These are phyloP conservation scores for Priocnemis perturbator DNA, from an alignment of 2,888 invertebrate species.

Conservation along the genomic window DNA sequence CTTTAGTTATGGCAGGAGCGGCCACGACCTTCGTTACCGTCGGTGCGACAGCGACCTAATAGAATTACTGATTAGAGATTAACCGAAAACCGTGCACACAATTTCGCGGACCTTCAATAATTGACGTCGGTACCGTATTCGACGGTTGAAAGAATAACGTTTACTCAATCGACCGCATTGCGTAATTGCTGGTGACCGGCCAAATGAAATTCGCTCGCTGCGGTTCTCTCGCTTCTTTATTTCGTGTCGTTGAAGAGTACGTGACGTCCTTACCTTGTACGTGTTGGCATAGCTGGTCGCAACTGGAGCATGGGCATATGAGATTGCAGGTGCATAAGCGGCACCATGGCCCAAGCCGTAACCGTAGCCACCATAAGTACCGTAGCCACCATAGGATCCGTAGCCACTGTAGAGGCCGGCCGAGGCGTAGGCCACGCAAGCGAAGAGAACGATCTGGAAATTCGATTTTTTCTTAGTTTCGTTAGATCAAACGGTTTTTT, in stretches of 20 bases:
- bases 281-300: conserved; percentile 68
- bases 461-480: too few relatives aligned
- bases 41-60: conserved; percentile 2
- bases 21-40: conserved; percentile 45
- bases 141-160: too few relatives aligned
- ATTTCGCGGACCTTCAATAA: too few relatives aligned
- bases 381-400: conserved; percentile 54
- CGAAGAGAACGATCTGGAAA: conserved; percentile 77
- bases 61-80: too few relatives aligned
- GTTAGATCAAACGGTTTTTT: too few relatives aligned
- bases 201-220: too few relatives aligned
- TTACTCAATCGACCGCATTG: too few relatives aligned
- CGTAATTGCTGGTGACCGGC: too few relatives aligned
- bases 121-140: too few relatives aligned
- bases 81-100: too few relatives aligned
- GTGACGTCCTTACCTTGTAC: conserved; percentile 62
- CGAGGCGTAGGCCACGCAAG: conserved; percentile 68
- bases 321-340: conserved; percentile 46
- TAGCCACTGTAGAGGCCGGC: conserved; percentile 62
- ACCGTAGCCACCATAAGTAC: conserved; percentile 53
- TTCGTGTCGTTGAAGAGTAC: too few relatives aligned
- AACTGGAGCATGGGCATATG: conserved; percentile 57
- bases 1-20: conserved; percentile 59
- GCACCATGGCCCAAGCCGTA: conserved; percentile 49
- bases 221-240: too few relatives aligned